Evolutionary conservation across 1,140 invertebrate genomes (phyloP), one percentile per base, ranked within the genome.

Genomic region (Orussus abietinus): DNA sequence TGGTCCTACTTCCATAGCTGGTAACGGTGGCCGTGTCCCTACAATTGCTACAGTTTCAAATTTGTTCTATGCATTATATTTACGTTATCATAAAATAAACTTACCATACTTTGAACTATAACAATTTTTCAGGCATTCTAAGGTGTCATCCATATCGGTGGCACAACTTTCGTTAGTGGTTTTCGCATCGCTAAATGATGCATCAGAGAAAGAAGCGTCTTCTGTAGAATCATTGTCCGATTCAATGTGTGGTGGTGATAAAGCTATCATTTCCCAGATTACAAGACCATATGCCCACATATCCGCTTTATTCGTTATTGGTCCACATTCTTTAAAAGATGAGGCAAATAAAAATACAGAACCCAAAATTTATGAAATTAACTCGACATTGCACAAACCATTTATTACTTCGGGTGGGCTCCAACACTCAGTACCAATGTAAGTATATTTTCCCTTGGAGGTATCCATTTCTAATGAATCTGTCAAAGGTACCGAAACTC

Each of bases 181-280:
- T n/a, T n/a, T n/a, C n/a, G n/a, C n/a, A n/a, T n/a, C n/a, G n/a
- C n/a, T n/a, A n/a, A n/a, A n/a, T n/a, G n/a, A n/a, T n/a, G n/a
- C n/a, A 42, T 60, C 45, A 38, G 69, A 45, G 1, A 54, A 47
- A 13, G 45, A 44, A 31, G 57, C 53, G 15, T 72, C 64, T n/a
- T 64, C 19, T 3, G 42, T 38, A 4, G 21, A 38, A 14, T 74
- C 64, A 14, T 65, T 52, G 5, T 49, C 35, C 34, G 61, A 52
- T 37, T 75, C 62, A 1, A 67, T 51, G 63, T 86, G 82, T n/a
- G 88, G 83, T 5, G 80, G 65, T 35, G 75, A 69, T 6, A 90
- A 64, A 0, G 87, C 74, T 57, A 91, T 72, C 78, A 90, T 91
- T 76, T 91, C 89, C 80, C 84, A 90, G 9, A 91, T 54, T 1